These are phyloP conservation scores for Loripinus fragilis DNA, from an alignment of 2,888 invertebrate species.

Conservation along the genomic window DNA sequence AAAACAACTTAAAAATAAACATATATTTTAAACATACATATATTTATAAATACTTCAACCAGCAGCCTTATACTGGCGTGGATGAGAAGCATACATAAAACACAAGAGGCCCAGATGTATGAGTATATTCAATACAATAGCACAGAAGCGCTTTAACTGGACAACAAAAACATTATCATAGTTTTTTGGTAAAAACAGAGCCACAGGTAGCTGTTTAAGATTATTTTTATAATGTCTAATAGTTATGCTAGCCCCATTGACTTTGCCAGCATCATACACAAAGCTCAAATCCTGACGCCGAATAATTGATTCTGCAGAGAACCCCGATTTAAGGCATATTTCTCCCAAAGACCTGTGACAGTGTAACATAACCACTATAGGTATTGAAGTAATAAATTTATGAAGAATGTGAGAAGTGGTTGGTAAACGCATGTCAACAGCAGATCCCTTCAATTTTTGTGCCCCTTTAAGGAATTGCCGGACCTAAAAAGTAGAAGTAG, in stretches of 20 bases:
- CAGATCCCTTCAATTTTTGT: not conserved
- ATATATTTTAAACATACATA: too few species aligned
- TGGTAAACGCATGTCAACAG: slow-evolving; percentile 3
- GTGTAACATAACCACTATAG: not conserved
- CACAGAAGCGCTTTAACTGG: not conserved
- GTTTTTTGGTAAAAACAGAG: not conserved
- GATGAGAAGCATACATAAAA: too few species aligned
- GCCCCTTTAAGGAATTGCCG: not conserved
- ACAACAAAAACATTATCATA: not conserved
- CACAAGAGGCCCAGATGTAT: not conserved
- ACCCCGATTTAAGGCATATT: slow-evolving; percentile 5
- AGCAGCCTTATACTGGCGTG: slow-evolving; percentile 2
- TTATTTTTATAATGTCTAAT: slow-evolving; percentile 7
- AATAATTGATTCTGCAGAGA: not conserved
- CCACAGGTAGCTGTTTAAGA: not conserved
- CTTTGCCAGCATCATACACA: not conserved
- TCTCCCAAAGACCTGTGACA: slow-evolving; percentile 13
- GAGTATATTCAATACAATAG: not conserved
- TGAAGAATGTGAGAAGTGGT: slow-evolving; percentile 2
- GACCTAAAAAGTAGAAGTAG: not conserved
- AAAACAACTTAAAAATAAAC: not conserved
- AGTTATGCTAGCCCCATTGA: not conserved
- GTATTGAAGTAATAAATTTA: not conserved
- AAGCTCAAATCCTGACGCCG: not conserved
- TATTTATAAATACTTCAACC: not conserved